Conservation (phyloP, 2,797 vertebrate genomes). For the Cyclopterus lumpus region DNA sequence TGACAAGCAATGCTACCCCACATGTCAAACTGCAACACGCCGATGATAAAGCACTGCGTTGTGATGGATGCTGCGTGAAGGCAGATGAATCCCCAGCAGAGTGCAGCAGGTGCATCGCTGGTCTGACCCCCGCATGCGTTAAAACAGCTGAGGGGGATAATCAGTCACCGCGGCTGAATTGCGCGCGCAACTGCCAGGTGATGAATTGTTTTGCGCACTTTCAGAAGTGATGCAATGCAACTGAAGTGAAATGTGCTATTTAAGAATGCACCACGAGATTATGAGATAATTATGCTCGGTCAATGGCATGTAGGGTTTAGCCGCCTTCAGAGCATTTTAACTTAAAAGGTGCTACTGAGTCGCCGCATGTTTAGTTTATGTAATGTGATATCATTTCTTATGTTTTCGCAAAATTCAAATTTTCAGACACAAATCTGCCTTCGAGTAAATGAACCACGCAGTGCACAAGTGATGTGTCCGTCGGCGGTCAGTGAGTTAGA, state of each 20-base stretch:
- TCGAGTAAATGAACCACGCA: neutral
- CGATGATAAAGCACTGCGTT: too few relatives aligned
- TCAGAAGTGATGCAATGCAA: slow-evolving; percentile 3
- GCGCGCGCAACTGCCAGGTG: neutral
- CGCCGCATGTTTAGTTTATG: neutral
- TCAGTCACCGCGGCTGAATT: neutral
- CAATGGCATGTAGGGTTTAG: too few relatives aligned
- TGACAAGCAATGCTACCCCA: neutral
- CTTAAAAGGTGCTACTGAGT: neutral
- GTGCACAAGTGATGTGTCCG: slow-evolving; percentile 11
- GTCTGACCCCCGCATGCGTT: neutral
- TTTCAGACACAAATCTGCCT: neutral
- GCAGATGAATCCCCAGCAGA: neutral
- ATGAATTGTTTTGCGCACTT: too few relatives aligned
- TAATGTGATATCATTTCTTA: neutral
- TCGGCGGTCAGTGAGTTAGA: slow-evolving; percentile 35
- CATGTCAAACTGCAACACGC: neutral
- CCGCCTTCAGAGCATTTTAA: neutral
- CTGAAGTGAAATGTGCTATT: neutral
- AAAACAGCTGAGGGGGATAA: neutral
- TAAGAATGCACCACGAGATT: neutral
- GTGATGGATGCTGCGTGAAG: neutral
- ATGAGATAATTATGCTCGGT: neutral
- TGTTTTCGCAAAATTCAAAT: neutral
- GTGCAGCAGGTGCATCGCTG: slow-evolving; percentile 35